Percentiles rank a stretch among this genome's conserved stretches.
Conservation (phyloP, 2,113 vertebrate species). For the Antechinus flavipes region DNA sequence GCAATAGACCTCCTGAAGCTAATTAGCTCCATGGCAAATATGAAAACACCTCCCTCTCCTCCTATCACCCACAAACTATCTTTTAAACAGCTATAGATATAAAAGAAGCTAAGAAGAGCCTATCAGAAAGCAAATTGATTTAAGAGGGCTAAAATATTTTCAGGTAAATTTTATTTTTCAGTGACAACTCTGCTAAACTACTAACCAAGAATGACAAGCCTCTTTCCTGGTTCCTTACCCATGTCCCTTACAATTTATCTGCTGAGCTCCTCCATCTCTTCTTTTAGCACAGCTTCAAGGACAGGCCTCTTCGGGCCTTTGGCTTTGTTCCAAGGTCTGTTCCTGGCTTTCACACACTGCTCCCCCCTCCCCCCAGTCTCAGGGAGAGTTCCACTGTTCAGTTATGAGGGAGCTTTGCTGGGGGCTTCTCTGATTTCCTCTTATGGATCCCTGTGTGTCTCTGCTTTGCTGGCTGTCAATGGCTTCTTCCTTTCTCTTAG, state of each 20-base stretch:
- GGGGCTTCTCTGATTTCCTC: neutral
- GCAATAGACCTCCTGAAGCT: neutral
- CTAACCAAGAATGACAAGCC: neutral
- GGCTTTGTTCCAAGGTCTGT: no score
- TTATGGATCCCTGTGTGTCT: neutral
- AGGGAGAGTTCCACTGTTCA: no score
- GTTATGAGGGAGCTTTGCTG: no score
- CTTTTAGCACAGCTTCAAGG: no score
- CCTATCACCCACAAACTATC: neutral
- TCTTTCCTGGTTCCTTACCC: neutral
- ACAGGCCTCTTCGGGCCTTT: no score
- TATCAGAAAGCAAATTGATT: neutral
- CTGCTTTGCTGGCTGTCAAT: neutral
- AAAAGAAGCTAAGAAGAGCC: neutral
- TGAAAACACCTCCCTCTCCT: no score
- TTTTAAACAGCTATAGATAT: neutral
- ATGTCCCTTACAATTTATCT: neutral
- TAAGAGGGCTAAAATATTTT: neutral
- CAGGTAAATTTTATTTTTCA: neutral
- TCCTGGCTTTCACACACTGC: no score
- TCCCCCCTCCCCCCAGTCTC: no score
- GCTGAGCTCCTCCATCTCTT: neutral
- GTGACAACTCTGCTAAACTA: neutral
- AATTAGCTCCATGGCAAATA: neutral
- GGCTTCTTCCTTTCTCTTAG: neutral